Base-by-base conservation (phyloP, 2,797 vertebrate genomes). In the Lacerta viridis region DNA sequence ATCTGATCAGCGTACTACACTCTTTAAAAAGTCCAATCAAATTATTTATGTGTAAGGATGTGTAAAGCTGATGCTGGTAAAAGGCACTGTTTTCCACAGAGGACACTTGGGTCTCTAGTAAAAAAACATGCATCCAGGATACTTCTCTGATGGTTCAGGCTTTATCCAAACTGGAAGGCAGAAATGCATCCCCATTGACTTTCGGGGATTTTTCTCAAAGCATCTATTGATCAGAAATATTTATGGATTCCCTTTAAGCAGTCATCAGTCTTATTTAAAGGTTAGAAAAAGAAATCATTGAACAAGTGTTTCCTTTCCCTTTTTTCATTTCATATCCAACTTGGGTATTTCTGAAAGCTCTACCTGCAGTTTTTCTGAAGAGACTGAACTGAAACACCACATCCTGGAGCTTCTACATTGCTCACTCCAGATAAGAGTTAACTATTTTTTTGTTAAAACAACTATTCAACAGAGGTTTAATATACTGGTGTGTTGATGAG, bases 401-500 rank as follows among this genome's bases (percentile, higher is more conserved):
- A 64, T 64, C 5, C 20, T 18, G 33, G 36, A 74, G 36, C 2
- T 17, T 17, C 72, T 18, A 11, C 33, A 39, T 39, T 36, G 10
- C 72, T 74, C 72, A 74, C 5, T 36, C 36, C 36, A 74, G 36
- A 74, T 39, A 74, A 71, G 69, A 71, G n/a, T n/a, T 69, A 69
- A 72, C 71, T 17, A 20, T 1, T 23, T 74, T 36, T 39, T 18
- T 33, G 33, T 3, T 3, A 1, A 50, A 46, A 46, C 7, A 39
- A 39, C 13, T 15, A 23, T 39, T 74, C 33, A 74, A 36, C 17
- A 39, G 72, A 74, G 41, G 87, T 92, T 93, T 95, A 84, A 75
- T 87, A 88, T 43, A 92, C 90, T 2, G 0, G 2, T 93, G 90
- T 95, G 92, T 95, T 94, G 93, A 93, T 93, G 91, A 92, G 84